These are phyloP conservation scores for Diachasma alloeum DNA, from an alignment of 1,140 invertebrate species.

Conservation along the genomic window DNA sequence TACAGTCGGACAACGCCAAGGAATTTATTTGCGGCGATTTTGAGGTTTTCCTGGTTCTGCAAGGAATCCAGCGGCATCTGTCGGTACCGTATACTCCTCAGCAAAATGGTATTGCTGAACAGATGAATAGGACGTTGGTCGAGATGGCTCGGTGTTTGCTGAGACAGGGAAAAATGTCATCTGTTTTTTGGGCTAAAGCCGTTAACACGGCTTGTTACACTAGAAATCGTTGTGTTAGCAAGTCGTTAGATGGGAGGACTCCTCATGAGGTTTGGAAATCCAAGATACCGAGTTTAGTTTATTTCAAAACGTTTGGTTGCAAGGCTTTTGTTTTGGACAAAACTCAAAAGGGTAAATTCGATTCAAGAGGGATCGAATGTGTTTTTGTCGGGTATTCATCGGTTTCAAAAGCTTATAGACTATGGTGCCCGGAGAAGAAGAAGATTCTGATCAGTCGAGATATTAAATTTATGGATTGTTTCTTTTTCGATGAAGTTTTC, in stretches of 20 bases:
- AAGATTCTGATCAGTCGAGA: conserved; percentile 41
- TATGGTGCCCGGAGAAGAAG: conserved; percentile 33
- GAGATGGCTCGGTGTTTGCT: conserved; percentile 4
- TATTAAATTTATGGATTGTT: no score
- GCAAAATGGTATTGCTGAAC: conserved; percentile 4
- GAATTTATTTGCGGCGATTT: conserved; percentile 8
- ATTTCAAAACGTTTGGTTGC: neutral
- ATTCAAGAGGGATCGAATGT: conserved; percentile 33
- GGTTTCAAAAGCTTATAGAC: conserved; percentile 40
- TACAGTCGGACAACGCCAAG: conserved; percentile 20
- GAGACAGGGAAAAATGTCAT: neutral
- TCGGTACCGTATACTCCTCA: neutral
- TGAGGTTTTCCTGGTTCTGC: neutral
- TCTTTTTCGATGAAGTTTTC: no score
- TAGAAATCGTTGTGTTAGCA: neutral
- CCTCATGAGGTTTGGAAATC: neutral
- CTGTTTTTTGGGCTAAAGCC: neutral
- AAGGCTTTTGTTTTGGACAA: neutral
- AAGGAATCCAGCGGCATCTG: neutral
- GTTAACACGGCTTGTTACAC: neutral
- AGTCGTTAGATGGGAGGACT: neutral
- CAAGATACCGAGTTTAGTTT: neutral
- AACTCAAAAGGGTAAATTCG: conserved; percentile 34
- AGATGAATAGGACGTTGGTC: neutral
- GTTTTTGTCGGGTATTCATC: conserved; percentile 44